These are phyloP conservation scores for Oxyruncus cristatus DNA, from an alignment of 2,113 vertebrate genomes.

Conservation along the genomic window DNA sequence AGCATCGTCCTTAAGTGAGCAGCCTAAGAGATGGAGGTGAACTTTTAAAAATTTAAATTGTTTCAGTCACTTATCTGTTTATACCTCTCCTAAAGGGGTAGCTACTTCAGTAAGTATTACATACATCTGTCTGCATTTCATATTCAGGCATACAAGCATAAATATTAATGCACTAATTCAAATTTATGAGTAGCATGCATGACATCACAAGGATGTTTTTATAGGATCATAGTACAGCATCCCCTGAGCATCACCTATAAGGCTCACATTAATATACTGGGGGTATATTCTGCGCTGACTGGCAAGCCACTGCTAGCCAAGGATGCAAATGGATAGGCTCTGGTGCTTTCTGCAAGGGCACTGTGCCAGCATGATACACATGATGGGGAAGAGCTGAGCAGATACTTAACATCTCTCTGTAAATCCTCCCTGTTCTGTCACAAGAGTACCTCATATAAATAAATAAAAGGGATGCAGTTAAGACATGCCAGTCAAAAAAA, in stretches of 20 bases:
- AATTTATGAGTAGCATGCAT: conserved; percentile 17
- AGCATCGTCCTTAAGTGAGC: not conserved
- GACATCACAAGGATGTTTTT: conserved; percentile 11
- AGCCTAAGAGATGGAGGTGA: not conserved
- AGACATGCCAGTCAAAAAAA: not conserved
- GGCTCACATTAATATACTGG: not conserved
- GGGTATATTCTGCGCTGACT: not conserved
- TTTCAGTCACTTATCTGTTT: conserved; percentile 8
- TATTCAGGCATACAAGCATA: conserved; percentile 23
- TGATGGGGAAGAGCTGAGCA: not conserved
- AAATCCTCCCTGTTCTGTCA: not conserved
- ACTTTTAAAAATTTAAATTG: not conserved
- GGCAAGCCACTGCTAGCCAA: not conserved
- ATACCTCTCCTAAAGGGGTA: not conserved
- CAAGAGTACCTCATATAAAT: not conserved
- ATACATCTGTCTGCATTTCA: conserved; percentile 23
- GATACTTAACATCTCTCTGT: not conserved
- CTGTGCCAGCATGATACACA: not conserved
- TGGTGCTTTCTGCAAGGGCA: not conserved
- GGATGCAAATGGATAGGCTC: not conserved
- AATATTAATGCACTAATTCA: conserved; percentile 43
- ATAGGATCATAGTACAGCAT: not conserved
- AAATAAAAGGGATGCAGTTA: conserved; percentile 1
- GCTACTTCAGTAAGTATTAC: not conserved
- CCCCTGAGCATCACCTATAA: not conserved